Conservation (phyloP, 2,797 vertebrate species). For the Ctenopoma kingsleyae region DNA sequence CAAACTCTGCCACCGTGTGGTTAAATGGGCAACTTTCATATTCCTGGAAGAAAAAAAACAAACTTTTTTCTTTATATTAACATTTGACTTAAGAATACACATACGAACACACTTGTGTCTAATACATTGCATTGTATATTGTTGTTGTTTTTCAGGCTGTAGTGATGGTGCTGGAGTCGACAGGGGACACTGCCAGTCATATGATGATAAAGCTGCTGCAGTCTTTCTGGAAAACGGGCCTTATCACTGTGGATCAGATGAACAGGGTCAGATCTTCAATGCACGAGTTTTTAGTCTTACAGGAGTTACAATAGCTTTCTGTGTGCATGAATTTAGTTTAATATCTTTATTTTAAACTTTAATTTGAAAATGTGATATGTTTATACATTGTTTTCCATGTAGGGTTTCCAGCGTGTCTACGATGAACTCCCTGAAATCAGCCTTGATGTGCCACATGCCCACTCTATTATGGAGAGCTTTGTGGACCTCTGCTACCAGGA, state of each 20-base stretch:
- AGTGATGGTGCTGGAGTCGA: slow-evolving; percentile 91
- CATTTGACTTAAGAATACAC: not conserved
- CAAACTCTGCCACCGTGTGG: slow-evolving; percentile 58
- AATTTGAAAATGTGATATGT: too few relatives aligned
- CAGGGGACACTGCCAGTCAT: slow-evolving; percentile 83
- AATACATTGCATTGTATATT: not conserved
- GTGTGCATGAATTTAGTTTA: too few relatives aligned
- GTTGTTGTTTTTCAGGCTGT: slow-evolving; percentile 77
- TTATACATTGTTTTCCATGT: not conserved
- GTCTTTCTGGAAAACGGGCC: slow-evolving; percentile 88
- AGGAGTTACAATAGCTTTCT: not conserved
- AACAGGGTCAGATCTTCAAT: slow-evolving; percentile 82
- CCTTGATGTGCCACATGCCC: slow-evolving; percentile 89
- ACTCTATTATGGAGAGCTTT: slow-evolving; percentile 88
- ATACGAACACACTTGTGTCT: too few relatives aligned
- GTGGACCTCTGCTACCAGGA: slow-evolving; percentile 90
- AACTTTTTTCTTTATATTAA: not conserved
- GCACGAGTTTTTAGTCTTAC: not conserved
- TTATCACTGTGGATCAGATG: slow-evolving; percentile 93
- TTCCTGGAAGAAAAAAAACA: not conserved
- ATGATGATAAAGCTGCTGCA: slow-evolving; percentile 90
- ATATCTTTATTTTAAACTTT: too few relatives aligned
- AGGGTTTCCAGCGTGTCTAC: slow-evolving; percentile 91
- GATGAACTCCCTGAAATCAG: slow-evolving; percentile 88
- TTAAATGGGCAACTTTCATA: not conserved